Evolutionary conservation across 1,140 invertebrate genomes (phyloP), one percentile per base, ranked within the genome.

Genomic region (Parapsyche elsis): DNA sequence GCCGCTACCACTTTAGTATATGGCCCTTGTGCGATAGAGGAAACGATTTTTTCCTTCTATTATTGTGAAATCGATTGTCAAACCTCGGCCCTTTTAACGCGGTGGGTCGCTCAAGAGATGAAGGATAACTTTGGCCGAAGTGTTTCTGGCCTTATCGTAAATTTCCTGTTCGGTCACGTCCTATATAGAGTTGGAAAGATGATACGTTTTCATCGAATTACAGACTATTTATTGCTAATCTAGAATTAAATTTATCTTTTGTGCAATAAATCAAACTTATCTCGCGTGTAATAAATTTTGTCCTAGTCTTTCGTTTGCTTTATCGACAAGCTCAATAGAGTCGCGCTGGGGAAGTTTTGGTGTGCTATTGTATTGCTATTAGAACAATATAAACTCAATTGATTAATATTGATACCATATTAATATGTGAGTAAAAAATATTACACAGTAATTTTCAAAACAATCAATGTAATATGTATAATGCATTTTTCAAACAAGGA

Each of bases 151-250:
- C 24, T 67, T 67, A 67, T 67, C 64, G 64, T 30, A 30, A 67
- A 67, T 67, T 67, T 23, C 23, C 64, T 23, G 64, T 38, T 38
- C 30, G 30, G 30, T 38, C 30, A 38, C 30, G 30, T 38, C 30
- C 30, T 38, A 38, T 38, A 53, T 53, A 14, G 49, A 67, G 21
- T 23, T 23, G 5, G 19, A 24, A 26, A 67, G 24, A 30, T 30
- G 64, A 67, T 67, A 67, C 64, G 64, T 67, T 67, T 67, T 61
- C 64, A 26, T 67, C 64, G 64, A 26, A 26, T 67, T 67, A 24
- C 64, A 10, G 57, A 9, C 57, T 61, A 67, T 67, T 24, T 67
- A 67, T 67, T 67, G 24, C 23, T 67, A 30, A 67, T 67, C 64
- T 67, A 61, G 64, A 67, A 67, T 67, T 67, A 67, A 67, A 67